These are phyloP conservation scores for Ctenomys sociabilis DNA, from an alignment of 2,113 vertebrate species.

Conservation along the genomic window DNA sequence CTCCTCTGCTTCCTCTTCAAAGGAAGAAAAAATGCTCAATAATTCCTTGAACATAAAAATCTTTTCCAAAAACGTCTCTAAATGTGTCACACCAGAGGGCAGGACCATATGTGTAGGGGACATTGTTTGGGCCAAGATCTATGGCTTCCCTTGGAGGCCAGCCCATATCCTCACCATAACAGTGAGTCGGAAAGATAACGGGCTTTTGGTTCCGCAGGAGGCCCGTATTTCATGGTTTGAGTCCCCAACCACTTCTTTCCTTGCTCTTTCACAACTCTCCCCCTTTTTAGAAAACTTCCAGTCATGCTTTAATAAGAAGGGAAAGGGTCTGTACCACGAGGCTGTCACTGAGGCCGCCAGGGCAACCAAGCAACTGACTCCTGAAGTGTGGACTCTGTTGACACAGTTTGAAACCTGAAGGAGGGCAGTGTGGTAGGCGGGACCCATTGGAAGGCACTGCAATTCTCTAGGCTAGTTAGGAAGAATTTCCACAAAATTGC, in stretches of 20 bases:
- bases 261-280: constrained; percentile 94
- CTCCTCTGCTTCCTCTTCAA: constrained; percentile 86
- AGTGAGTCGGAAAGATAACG: constrained; percentile 94
- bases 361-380: constrained; percentile 98
- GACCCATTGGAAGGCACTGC: too few species aligned
- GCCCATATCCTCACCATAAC: constrained; percentile 96
- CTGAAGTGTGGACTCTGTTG: constrained; percentile 96
- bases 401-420: constrained; percentile 98
- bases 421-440: too few species aligned
- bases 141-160: constrained; percentile 99
- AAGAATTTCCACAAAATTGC: too few species aligned
- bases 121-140: constrained; percentile 99
- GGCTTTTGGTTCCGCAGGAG: constrained; percentile 95
- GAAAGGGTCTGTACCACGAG: constrained; percentile 98
- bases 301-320: constrained; percentile 98
- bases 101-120: constrained; percentile 97
- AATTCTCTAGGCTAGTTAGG: too few species aligned
- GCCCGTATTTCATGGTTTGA: constrained; percentile 98
- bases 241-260: constrained; percentile 98
- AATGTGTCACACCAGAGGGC: constrained; percentile 94
- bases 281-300: constrained; percentile 99
- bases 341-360: constrained; percentile 98
- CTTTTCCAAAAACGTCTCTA: constrained; percentile 98
- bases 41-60: constrained; percentile 94
- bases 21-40: constrained; percentile 93